Conservation (phyloP, 2,797 vertebrate genomes). For the Masticophis lateralis region DNA sequence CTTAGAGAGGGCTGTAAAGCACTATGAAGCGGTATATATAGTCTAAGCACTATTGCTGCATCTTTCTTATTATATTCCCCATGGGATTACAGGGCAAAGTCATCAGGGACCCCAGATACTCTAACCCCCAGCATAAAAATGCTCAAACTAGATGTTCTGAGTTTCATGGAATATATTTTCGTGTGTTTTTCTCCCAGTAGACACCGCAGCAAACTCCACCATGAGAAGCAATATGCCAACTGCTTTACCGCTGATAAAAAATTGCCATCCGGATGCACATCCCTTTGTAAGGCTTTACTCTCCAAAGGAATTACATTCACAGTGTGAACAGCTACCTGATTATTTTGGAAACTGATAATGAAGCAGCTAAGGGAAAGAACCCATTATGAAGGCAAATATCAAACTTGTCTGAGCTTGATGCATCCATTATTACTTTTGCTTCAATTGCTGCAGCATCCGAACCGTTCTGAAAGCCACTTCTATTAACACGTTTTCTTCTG, state of each 20-base stretch:
- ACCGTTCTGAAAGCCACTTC: constrained; percentile 15
- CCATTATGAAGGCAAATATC: constrained; percentile 40
- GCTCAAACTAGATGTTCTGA: background rate
- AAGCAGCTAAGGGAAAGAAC: constrained; percentile 28
- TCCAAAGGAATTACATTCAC: constrained; percentile 29
- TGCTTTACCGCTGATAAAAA: background rate
- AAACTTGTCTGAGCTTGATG: constrained; percentile 43
- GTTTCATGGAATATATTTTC: background rate
- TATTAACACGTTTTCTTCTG: constrained; percentile 5
- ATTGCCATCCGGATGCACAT: background rate
- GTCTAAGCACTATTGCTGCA: background rate
- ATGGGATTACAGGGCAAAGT: background rate
- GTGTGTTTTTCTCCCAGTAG: background rate
- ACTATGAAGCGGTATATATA: too few species aligned
- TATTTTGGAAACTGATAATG: constrained; percentile 43
- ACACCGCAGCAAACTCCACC: background rate
- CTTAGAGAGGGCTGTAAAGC: too few species aligned
- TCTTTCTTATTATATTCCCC: background rate
- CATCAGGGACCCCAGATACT: background rate
- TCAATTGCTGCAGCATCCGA: constrained; percentile 12
- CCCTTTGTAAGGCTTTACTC: background rate
- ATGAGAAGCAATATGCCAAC: background rate
- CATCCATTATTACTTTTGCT: constrained; percentile 48
- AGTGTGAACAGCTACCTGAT: constrained; percentile 17
- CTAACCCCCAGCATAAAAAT: background rate